Base-by-base conservation (phyloP, 2,888 invertebrate species). In the Harpagoxenus sublaevis region DNA sequence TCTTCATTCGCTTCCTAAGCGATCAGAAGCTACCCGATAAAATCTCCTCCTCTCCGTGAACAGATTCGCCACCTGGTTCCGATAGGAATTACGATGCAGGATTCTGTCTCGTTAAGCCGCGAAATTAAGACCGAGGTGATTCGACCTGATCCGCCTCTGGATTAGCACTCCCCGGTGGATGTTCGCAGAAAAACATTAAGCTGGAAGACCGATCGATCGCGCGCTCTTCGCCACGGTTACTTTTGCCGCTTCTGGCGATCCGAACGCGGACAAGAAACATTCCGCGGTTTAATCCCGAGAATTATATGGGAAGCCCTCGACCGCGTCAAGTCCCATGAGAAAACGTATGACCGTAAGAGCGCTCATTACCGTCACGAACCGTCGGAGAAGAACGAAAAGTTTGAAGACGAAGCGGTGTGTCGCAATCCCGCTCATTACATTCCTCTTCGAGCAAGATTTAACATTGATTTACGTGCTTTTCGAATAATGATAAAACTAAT, bases 91-190 rank as follows among this genome's bases (percentile, higher is more conserved):
- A 78, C 78, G 68, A 45, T 45, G 66, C 66, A n/a, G 45, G 78
- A 78, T 68, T 78, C 55, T 66, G 66, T 78, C 66, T 78, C 45
- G 78, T 78, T 78, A 78, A 78, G 78, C 78, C 78, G 78, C 57
- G 78, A 78, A 78, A 78, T 78, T 78, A 78, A 78, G 78, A 68
- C 15, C 78, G 57, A 57, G 10, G 78, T 45, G 31, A 66, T 57
- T 31, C 66, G 66, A 78, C 31, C n/a, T 57, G 78, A 78, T 57
- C 45, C 78, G 55, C 55, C 57, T 78, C n/a, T 42, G 78, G 31
- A 66, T 78, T 42, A 66, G 28, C 66, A 8, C 23, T 57, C 42
- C 39, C 3, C 6, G 57, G 28, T 60, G 66, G 48, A 66, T 66
- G 48, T 18, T 39, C 12, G 65, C 15, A 66, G 42, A 66, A 62